Evolutionary conservation across 2,888 invertebrate genomes (phyloP), one percentile per base, ranked within the genome.

Genomic region (Diadegma fenestrale): DNA sequence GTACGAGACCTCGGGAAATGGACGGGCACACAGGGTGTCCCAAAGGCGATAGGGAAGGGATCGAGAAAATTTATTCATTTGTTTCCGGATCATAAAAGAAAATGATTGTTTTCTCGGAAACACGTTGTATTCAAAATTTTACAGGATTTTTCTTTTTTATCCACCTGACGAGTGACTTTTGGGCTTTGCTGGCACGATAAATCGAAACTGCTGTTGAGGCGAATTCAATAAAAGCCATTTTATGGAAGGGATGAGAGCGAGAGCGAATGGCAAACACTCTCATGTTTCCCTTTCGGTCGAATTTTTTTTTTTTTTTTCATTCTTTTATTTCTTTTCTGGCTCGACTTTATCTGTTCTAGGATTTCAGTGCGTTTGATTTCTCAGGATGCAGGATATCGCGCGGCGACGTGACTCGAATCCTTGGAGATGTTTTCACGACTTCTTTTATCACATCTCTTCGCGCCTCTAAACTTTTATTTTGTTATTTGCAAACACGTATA

Each of bases 401-500:
- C 0, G 64, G 22, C 61, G 54, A 80, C 84, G 84, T 77, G 80
- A 58, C 58, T 45, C 33, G 79, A 66, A 77, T 84, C 48, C 43
- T 54, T 4, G 33, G 71, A 33, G 7, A 78, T 78, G 45, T 66
- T 58, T 68, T 54, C 45, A 37, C 43, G 22, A 48, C 54, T 72
- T 80, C 71, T 76, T 84, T 84, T 72, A 66, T 80, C 72, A 41
- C 71, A 71, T 68, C 48, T 75, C 79, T 58, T 78, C 73, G 43
- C 58, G 54, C 33, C 17, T 69, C 6, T 33, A 30, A 19, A 48
- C 41, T 72, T 63, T 79, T 79, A 64, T 51, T 80, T 80, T 84
- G 64, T 84, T 80, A 54, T 80, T 71, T 76, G 71, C 71, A 80
- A 80, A 80, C 80, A 84, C 84, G 79, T 80, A 79, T 63, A 51